Percentiles rank a stretch among this genome's conserved stretches.
phyloP scores from a whole-genome alignment of 1,140 invertebrate genomes.

The Rhagoletis pomonella region DNA sequence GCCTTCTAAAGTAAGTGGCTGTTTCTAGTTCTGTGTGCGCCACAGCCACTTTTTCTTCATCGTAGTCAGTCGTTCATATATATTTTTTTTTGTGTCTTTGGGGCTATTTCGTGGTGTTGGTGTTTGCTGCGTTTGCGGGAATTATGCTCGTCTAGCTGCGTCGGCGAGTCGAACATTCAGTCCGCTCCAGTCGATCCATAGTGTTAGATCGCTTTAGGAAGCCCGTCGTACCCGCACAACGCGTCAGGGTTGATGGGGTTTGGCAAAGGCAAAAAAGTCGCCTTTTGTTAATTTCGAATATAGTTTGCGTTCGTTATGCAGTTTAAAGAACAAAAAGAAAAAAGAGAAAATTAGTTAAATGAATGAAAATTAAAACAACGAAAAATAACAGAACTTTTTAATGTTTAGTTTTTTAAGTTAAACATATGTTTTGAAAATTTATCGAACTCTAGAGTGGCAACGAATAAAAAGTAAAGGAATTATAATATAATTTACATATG shows the following conservation, averaged over 20 bases:
- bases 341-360: constrained; percentile 22
- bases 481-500: background rate
- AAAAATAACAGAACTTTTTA: constrained; percentile 37
- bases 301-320: constrained; percentile 42
- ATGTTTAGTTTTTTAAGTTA: constrained; percentile 34
- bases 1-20: constrained; percentile 73
- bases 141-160: constrained; percentile 48
- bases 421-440: constrained; percentile 29
- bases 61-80: constrained; percentile 14
- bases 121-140: constrained; percentile 43
- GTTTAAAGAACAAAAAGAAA: constrained; percentile 35
- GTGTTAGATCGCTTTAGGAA: constrained; percentile 64
- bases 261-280: constrained; percentile 50
- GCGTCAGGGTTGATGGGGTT: constrained; percentile 58
- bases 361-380: constrained; percentile 31
- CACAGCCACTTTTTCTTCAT: constrained; percentile 2
- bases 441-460: constrained; percentile 10
- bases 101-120: background rate
- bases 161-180: constrained; percentile 60
- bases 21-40: constrained; percentile 50
- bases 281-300: constrained; percentile 51
- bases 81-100: constrained; percentile 22
- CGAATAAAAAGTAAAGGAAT: constrained; percentile 44
- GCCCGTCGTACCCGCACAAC: constrained; percentile 51
- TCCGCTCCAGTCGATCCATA: constrained; percentile 69